phyloP scores from a whole-genome alignment of 2,113 vertebrate genomes.

The Cochlearius cochlearius region DNA sequence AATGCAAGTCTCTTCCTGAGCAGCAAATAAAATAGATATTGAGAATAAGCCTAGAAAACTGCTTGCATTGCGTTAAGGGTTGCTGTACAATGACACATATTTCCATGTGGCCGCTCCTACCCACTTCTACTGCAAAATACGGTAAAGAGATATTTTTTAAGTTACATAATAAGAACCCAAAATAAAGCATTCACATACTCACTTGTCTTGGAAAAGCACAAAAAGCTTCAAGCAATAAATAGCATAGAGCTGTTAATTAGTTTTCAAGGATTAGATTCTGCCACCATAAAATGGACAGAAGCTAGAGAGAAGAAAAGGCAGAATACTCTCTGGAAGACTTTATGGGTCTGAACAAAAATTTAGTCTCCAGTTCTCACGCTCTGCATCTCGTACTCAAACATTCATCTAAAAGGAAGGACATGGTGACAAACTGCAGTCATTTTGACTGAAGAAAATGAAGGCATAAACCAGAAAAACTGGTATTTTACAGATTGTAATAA shows the following conservation, averaged over 20 bases:
- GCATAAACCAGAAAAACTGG: neutral
- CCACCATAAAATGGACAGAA: neutral
- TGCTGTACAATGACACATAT: neutral
- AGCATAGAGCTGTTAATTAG: neutral
- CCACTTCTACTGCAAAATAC: neutral
- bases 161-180: neutral
- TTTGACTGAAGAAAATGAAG: neutral
- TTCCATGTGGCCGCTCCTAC: neutral
- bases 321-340: neutral
- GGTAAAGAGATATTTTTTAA: neutral
- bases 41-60: neutral
- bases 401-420: neutral
- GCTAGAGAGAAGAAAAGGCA: neutral
- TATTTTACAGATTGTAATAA: neutral
- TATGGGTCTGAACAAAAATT: neutral
- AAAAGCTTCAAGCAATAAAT: neutral
- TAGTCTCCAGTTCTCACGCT: neutral
- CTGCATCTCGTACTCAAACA: neutral
- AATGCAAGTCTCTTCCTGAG: neutral
- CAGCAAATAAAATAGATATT: neutral
- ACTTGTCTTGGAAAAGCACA: neutral
- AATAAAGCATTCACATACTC: neutral
- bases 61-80: neutral
- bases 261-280: neutral
- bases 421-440: accelerated